A percentile compares a stretch with the other conserved stretches of the same genome.
Evolutionary conservation across 2,113 vertebrate genomes (phyloP).

Genomic region (Oncorhynchus nerka): DNA sequence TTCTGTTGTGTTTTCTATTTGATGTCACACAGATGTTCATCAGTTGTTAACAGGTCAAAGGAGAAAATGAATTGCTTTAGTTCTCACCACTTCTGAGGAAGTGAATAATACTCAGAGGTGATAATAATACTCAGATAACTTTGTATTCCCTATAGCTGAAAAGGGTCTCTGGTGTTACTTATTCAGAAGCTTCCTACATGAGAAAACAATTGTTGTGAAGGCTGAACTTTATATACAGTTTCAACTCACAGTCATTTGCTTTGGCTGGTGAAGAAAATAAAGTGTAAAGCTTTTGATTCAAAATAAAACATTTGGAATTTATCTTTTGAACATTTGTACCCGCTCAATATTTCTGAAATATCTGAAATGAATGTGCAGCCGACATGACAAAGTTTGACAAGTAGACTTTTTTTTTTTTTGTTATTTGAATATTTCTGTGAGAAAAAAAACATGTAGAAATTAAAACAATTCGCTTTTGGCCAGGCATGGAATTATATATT

Average conservation of each 20-base stretch:
- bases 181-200: not conserved
- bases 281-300: not conserved
- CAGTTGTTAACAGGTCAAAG: too few species aligned
- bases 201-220: not conserved
- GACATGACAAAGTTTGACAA: not conserved
- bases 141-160: not conserved
- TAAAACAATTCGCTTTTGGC: not conserved
- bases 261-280: not conserved
- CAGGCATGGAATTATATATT: too few species aligned
- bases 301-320: not conserved
- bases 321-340: not conserved
- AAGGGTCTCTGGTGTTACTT: not conserved
- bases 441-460: not conserved
- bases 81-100: too few species aligned
- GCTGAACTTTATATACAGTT: not conserved
- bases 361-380: not conserved
- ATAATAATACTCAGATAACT: not conserved
- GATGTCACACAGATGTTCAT: too few species aligned
- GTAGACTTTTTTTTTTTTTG: not conserved
- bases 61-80: too few species aligned
- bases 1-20: too few species aligned
- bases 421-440: not conserved
- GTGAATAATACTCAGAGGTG: not conserved
- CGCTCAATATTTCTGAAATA: not conserved
- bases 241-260: not conserved